Evolutionary conservation across 2,888 invertebrate species (phyloP), one percentile per base, ranked within the genome.

Genomic region (Drosophila nr. fundita): DNA sequence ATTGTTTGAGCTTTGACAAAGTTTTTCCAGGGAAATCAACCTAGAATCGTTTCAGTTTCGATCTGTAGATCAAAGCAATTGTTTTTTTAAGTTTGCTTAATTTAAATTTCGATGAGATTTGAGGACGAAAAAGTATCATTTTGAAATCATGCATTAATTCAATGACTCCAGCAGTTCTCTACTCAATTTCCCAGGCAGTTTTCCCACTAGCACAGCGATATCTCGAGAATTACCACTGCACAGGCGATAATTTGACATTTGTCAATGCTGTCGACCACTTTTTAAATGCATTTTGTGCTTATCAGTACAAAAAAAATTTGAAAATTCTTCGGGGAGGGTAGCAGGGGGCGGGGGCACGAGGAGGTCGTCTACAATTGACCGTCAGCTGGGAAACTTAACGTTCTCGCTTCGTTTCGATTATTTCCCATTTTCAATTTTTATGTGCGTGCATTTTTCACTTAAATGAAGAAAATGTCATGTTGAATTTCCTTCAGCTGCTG

Each of bases 371-470:
- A 30, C 59, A 61, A 69, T 80, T 73, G 73, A 73, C 68, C 74
- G 59, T 42, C 49, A 55, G 54, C 48, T 59, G 48, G 29, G 52
- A 60, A 76, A 71, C 66, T 61, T 64, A 75, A 29, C 49, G 32
- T 66, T 52, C 32, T 58, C 63, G 24, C 54, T 73, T 65, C 66
- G n/a, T 63, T 70, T 69, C 34, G 24, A 27, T 52, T 32, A 29
- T 66, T 66, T 73, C 60, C 48, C 62, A 70, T 78, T 73, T 58
- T n/a, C 62, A 30, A 45, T 40, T 75, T 63, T 79, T 63, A 72
- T 82, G 68, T 75, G 68, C 69, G 48, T 73, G 57, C 70, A 69
- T 68, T 83, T 64, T 78, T 80, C 65, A 80, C 67, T 78, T 65
- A 62, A 76, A 62, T 54, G 15, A 13, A 8, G 13, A 21, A 21